Evolutionary conservation across 2,797 vertebrate species (phyloP), one percentile per base, ranked within the genome.

Genomic region (Rhynchotus rufescens): DNA sequence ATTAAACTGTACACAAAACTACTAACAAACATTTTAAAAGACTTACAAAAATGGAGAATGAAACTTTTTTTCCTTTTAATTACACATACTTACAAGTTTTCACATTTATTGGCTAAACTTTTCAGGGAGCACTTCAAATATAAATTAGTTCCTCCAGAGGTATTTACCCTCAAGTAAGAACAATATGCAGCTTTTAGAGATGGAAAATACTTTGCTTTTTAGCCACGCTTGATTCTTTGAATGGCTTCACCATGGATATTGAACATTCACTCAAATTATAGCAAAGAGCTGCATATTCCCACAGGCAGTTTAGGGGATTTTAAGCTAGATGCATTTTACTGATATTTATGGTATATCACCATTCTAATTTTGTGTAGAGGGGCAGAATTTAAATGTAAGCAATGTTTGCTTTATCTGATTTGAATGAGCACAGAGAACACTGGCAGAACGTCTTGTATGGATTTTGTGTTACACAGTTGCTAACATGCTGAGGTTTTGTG

Each of bases 81-180:
- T 96, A 97, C 94, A 97, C n/a, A 78, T 96, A 96, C 95, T 95
- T 96, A 96, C 96, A 97, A 61, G 86, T 90, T 93, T 95, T 96
- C 96, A 96, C 95, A 96, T 96, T 95, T 89, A 94, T 19, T 91
- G 85, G 94, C 94, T 92, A 74, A 92, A 88, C n/a, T 80, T 76
- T 80, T 81, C 74, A 95, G 88, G 85, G 93, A 94, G 47, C 72
- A 88, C 65, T 89, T 92, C 22, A 56, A 84, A 80, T 10, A 25
- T 5, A 28, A n/a, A 38, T 57, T 45, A 49, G 42, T 36, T 42
- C 66, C 71, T 87, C 62, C 88, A 72, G 68, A 75, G 78, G 73
- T 6, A 4, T 72, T 78, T 28, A 75, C 90, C 90, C 90, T 86
- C 84, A 49, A 51, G 51, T 10, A 5, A 87, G 84, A 88, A 66